phyloP scores from a whole-genome alignment of 2,113 vertebrate genomes.

The Helogale parvula region DNA sequence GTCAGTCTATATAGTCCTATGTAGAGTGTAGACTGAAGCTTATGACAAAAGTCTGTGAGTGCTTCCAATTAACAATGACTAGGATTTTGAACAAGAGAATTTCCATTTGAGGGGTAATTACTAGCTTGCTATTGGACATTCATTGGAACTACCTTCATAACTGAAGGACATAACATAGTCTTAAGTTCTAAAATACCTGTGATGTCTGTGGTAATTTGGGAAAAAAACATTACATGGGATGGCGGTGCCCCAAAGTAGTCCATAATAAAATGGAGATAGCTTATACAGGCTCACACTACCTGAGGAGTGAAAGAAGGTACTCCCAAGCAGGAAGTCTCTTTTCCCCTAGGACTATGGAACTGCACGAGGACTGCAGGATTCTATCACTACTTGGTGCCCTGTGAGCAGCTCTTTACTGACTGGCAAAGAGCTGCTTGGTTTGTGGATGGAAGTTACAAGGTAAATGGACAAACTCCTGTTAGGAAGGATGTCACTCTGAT shows the following conservation, averaged over 20 bases:
- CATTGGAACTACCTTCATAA: neutral
- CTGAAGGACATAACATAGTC: neutral
- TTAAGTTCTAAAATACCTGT: neutral
- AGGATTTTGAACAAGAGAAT: neutral
- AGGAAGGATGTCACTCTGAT: neutral
- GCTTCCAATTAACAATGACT: neutral
- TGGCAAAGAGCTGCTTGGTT: neutral
- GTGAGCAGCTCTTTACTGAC: neutral
- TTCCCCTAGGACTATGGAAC: neutral
- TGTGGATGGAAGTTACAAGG: neutral
- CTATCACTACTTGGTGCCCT: neutral
- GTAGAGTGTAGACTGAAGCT: neutral
- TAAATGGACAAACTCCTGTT: neutral
- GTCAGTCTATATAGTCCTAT: neutral
- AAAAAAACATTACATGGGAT: neutral
- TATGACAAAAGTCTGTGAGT: neutral
- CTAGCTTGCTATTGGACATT: neutral
- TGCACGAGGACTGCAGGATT: neutral
- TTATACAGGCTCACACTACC: neutral
- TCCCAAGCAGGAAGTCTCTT: neutral
- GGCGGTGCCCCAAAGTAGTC: neutral
- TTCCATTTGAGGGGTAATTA: neutral
- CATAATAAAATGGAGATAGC: neutral
- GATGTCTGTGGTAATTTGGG: neutral
- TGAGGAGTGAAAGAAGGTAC: neutral